phyloP scores from a whole-genome alignment of 1,140 invertebrate genomes.

The Ridgeia piscesae region DNA sequence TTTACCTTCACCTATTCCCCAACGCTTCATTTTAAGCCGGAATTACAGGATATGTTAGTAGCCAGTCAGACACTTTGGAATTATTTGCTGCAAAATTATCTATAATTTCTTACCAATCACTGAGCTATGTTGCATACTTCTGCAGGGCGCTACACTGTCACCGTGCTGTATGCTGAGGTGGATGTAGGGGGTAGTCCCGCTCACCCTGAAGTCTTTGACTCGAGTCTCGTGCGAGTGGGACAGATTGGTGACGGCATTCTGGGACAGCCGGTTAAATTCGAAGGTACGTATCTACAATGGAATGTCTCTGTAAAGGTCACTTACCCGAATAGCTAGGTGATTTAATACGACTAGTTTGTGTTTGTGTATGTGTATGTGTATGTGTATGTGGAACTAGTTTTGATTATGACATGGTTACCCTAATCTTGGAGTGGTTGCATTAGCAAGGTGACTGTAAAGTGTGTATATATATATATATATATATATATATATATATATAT shows the following conservation, averaged over 20 bases:
- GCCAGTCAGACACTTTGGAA: background rate
- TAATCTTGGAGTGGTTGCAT: too few relatives aligned
- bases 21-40: background rate
- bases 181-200: conserved; percentile 89
- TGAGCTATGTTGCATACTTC: background rate
- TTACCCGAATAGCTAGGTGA: too few relatives aligned
- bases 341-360: too few relatives aligned
- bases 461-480: too few relatives aligned
- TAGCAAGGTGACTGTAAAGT: too few relatives aligned
- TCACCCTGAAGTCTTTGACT: conserved; percentile 88
- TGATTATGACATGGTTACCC: too few relatives aligned
- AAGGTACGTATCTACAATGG: conserved; percentile 51
- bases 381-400: too few relatives aligned
- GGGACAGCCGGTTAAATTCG: conserved; percentile 48
- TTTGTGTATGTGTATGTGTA: too few relatives aligned
- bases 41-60: too few relatives aligned
- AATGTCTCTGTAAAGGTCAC: too few relatives aligned
- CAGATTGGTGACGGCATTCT: conserved; percentile 56
- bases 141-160: conserved; percentile 62
- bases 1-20: background rate
- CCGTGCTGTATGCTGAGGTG: conserved; percentile 87
- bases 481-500: too few relatives aligned
- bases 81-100: background rate
- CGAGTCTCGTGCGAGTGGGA: conserved; percentile 66
- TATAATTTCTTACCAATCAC: background rate